Evolutionary conservation across 2,113 vertebrate genomes (phyloP).

Genomic region (Pelecanoides urinatrix): DNA sequence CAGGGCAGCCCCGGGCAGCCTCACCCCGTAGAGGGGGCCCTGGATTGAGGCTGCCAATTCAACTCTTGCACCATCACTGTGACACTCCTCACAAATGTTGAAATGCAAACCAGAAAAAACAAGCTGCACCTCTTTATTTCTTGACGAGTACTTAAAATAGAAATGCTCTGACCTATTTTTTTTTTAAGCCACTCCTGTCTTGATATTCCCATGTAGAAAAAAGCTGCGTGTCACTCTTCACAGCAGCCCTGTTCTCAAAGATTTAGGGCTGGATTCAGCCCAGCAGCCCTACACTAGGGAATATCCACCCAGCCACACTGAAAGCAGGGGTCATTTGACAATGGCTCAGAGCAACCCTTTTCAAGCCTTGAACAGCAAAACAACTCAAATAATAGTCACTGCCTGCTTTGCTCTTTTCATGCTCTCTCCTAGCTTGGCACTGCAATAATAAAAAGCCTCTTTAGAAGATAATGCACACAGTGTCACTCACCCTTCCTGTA

Average conservation of each 20-base stretch:
- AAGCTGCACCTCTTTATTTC: neutral
- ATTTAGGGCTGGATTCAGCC: neutral
- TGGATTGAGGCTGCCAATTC: neutral
- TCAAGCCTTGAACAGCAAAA: neutral
- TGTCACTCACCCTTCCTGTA: neutral
- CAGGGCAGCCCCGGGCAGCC: neutral
- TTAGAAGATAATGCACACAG: neutral
- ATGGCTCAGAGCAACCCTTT: neutral
- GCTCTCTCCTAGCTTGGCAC: neutral
- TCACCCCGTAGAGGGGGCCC: neutral
- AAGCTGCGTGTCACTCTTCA: neutral
- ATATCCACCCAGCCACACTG: neutral
- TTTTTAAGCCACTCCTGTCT: neutral
- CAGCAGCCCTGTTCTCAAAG: neutral
- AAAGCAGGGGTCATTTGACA: neutral
- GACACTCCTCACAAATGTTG: neutral
- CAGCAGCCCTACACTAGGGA: neutral
- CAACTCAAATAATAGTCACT: neutral
- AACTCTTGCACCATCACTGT: neutral
- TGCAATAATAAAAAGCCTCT: neutral
- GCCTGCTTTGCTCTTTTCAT: conserved; percentile 16
- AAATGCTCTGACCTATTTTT: conserved; percentile 24
- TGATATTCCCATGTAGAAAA: neutral
- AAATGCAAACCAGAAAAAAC: neutral
- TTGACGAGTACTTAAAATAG: conserved; percentile 1